phyloP scores from a whole-genome alignment of 2,113 vertebrate species.

The Ia io region DNA sequence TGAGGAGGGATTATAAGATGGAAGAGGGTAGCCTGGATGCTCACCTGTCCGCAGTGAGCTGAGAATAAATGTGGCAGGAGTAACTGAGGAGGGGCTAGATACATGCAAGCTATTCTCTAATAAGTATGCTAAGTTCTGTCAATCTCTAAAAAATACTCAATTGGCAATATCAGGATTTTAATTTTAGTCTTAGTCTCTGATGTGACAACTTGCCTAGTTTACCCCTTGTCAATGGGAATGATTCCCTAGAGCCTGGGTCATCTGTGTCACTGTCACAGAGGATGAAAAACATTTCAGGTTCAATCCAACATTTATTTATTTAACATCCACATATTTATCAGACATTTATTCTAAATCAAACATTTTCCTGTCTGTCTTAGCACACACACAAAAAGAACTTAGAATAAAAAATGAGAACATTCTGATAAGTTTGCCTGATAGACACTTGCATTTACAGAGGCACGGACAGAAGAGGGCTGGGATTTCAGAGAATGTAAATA shows the following conservation, averaged over 20 bases:
- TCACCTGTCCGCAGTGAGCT: neutral
- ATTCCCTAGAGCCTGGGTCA: neutral
- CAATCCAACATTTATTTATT: neutral
- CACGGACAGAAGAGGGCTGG: neutral
- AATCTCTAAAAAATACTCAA: neutral
- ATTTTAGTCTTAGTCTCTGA: neutral
- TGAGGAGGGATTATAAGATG: neutral
- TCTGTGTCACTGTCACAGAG: neutral
- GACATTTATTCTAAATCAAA: slow-evolving; percentile 7
- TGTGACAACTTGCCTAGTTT: neutral
- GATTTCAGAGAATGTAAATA: neutral
- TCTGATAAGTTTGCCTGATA: neutral
- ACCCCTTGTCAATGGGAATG: neutral
- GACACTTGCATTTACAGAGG: neutral
- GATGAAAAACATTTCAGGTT: neutral
- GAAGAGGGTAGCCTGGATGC: neutral
- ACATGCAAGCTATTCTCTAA: neutral
- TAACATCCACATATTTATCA: neutral
- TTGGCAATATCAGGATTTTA: neutral
- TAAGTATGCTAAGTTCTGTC: neutral
- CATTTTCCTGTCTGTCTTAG: neutral
- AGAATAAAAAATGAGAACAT: slow-evolving; percentile 10
- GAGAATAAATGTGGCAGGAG: neutral
- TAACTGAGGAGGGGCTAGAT: neutral
- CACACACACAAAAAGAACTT: neutral